Evolutionary conservation across 2,113 vertebrate genomes (phyloP).

Genomic region (Camelus bactrianus): DNA sequence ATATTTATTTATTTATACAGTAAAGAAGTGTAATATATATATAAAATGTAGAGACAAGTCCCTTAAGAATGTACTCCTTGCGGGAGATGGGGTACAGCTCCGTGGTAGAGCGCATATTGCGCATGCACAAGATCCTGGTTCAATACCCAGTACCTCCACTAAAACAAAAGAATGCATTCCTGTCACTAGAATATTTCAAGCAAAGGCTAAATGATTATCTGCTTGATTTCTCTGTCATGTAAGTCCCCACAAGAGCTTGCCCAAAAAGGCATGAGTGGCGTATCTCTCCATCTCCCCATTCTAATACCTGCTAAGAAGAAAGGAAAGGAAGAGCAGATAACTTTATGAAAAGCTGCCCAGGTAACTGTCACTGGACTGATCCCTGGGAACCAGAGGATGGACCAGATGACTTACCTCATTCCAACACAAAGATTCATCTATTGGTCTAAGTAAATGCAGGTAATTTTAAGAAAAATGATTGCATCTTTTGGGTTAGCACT

Average conservation of each 20-base stretch:
- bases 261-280: background rate
- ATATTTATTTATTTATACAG: background rate
- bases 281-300: background rate
- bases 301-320: background rate
- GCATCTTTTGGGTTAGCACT: background rate
- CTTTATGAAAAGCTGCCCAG: background rate
- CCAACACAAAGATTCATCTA: background rate
- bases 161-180: background rate
- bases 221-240: background rate
- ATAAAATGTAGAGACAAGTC: background rate
- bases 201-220: conserved; percentile 27
- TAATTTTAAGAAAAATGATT: background rate
- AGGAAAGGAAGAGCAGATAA: background rate
- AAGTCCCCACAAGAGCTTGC: background rate
- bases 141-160: no score
- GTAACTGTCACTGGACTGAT: background rate
- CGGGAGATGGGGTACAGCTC: no score
- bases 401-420: background rate
- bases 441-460: background rate
- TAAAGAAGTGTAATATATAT: no score
- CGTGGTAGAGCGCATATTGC: no score
- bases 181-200: background rate
- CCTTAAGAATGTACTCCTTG: background rate
- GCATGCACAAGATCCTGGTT: no score
- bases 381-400: background rate